Evolutionary conservation across 2,113 vertebrate genomes (phyloP), one percentile per base, ranked within the genome.

Genomic region (Fulmarus glacialis): DNA sequence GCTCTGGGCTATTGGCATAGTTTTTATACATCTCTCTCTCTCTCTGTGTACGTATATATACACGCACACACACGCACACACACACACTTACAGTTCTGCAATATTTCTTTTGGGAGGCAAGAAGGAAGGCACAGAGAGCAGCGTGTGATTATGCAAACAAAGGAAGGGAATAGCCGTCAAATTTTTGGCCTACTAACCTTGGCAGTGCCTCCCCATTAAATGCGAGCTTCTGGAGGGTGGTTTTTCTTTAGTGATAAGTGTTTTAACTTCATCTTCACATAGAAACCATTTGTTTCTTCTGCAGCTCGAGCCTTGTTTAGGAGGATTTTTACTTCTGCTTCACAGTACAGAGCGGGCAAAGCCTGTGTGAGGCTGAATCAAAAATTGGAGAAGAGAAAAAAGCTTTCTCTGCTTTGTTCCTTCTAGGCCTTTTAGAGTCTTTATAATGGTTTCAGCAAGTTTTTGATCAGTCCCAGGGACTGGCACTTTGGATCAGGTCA

Each of bases 1-100:
- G 94, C 97, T 94, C 53, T 73, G 89, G 95, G 95, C 97, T 97
- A 72, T 87, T 97, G 91, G 90, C 95, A 83, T 13, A 34, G 87
- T 59, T 93, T 79, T 90, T 11, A 34, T 55, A 45, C 91, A 5
- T 42, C 9, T 42, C 40, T 87, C 8, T 59, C 29, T 29, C 3
- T 42, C 14, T 43, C 3, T 43, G 43, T 43, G 43, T 80, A 23
- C 42, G 3, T 70, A 0, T 34, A 3, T 58, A 12, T 32, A 67
- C 8, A 56, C 4, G 55, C 2, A 56, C 4, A 60, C 2, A 88
- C 1, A 70, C 11, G 45, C n/a, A 26, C 20, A 56, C 73, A 52
- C 72, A 43, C 77, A 79, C 81, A 85, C 26, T 87, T 82, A 64
- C 62, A 12, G 62, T 45, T 74, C 93, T 60, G 75, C 66, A 63